Evolutionary conservation across 2,113 vertebrate species (phyloP).

Genomic region (Bambusicola thoracicus): DNA sequence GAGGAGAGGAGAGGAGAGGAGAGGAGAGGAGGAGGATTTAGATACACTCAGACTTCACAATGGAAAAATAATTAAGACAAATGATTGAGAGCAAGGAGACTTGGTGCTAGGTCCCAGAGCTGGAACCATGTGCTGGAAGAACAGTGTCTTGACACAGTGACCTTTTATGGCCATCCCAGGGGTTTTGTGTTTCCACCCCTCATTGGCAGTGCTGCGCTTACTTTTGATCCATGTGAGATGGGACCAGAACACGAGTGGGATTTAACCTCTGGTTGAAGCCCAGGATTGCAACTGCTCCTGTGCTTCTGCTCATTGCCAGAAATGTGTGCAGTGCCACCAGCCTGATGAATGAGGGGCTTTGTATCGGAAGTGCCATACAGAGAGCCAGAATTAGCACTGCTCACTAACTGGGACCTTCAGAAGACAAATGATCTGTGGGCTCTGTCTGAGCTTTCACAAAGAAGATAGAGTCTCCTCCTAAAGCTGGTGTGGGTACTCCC

Average conservation of each 20-base stretch:
- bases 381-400: not conserved
- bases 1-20: not conserved
- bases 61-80: not conserved
- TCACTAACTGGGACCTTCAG: not conserved
- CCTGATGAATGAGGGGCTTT: not conserved
- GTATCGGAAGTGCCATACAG: not conserved
- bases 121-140: not conserved
- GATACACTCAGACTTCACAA: not conserved
- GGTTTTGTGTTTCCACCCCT: not conserved
- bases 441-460: not conserved
- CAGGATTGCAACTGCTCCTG: not conserved
- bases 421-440: not conserved
- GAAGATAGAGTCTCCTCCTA: not conserved
- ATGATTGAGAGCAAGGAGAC: not conserved
- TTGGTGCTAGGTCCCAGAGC: not conserved
- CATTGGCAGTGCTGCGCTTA: not conserved
- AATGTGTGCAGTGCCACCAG: accelerated
- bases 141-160: not conserved
- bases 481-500: not conserved
- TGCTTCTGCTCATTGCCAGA: not conserved
- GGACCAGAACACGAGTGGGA: not conserved
- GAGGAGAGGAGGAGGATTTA: not conserved
- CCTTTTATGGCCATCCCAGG: not conserved
- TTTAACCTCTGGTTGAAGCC: not conserved
- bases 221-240: not conserved